These are phyloP conservation scores for Dendropsophus ebraccatus DNA, from an alignment of 2,113 vertebrate species.

Conservation along the genomic window DNA sequence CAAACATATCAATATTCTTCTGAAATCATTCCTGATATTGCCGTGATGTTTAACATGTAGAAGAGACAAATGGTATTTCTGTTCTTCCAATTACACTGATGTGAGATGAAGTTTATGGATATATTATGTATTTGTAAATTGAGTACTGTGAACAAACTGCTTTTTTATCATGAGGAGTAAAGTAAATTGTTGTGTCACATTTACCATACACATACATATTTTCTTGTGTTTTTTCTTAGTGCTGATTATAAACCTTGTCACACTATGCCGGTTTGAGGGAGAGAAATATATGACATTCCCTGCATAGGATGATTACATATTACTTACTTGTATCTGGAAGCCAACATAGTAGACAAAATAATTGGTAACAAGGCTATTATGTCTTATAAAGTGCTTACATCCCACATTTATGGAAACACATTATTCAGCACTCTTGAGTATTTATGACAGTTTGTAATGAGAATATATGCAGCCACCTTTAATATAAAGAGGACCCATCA, in stretches of 20 bases:
- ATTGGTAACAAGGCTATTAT: constrained; percentile 51
- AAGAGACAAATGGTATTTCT: background rate
- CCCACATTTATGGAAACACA: constrained; percentile 63
- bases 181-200: constrained; percentile 15
- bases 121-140: constrained; percentile 31
- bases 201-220: background rate
- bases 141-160: background rate
- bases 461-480: constrained; percentile 61
- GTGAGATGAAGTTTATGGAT: constrained; percentile 10
- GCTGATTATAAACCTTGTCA: constrained; percentile 36
- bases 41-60: background rate
- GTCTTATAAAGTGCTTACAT: constrained; percentile 53
- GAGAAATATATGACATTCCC: constrained; percentile 32
- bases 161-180: constrained; percentile 27
- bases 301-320: constrained; percentile 23
- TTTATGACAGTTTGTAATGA: constrained; percentile 66
- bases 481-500: no score
- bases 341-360: constrained; percentile 56
- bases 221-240: constrained; percentile 5
- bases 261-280: constrained; percentile 1
- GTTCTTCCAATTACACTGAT: constrained; percentile 11
- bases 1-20: background rate
- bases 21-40: background rate
- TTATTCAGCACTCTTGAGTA: constrained; percentile 65
- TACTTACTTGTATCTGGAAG: constrained; percentile 43